A percentile compares a stretch with the other conserved stretches of the same genome.
Conservation (phyloP, 2,888 invertebrate genomes). For the Hydrotaea diabolus region DNA sequence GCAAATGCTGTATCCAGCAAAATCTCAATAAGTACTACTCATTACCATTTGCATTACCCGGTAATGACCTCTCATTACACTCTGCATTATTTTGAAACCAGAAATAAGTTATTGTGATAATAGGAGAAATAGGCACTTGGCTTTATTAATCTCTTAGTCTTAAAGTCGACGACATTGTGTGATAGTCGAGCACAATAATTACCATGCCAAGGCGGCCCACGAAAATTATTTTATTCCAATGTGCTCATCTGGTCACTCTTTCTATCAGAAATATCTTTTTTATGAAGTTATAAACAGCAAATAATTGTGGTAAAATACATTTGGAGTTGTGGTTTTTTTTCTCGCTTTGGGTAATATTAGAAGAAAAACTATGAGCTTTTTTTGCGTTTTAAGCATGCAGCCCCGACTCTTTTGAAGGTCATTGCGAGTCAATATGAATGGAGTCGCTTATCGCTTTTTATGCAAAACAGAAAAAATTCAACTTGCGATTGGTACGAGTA, state of each 20-base stretch:
- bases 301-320: constrained; percentile 41
- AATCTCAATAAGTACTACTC: too few species aligned
- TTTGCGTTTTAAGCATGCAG: neutral
- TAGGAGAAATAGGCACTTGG: too few species aligned
- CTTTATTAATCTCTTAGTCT: too few species aligned
- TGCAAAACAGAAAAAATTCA: constrained; percentile 35
- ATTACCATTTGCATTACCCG: too few species aligned
- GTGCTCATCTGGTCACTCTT: constrained; percentile 11
- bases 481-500: constrained; percentile 41
- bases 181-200: too few species aligned
- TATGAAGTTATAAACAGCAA: constrained; percentile 47
- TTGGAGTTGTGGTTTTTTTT: neutral
- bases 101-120: too few species aligned
- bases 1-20: too few species aligned
- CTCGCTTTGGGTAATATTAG: constrained; percentile 31
- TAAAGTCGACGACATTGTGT: too few species aligned
- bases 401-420: constrained; percentile 18
- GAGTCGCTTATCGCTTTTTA: constrained; percentile 4
- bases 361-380: constrained; percentile 3
- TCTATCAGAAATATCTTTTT: neutral
- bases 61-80: too few species aligned
- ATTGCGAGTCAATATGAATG: constrained; percentile 23
- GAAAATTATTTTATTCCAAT: too few species aligned
- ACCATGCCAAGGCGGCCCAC: too few species aligned
- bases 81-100: too few species aligned